A percentile compares a stretch with the other conserved stretches of the same genome.
These are phyloP conservation scores for Salvelinus fontinalis DNA, from an alignment of 2,113 vertebrate genomes.

Conservation along the genomic window DNA sequence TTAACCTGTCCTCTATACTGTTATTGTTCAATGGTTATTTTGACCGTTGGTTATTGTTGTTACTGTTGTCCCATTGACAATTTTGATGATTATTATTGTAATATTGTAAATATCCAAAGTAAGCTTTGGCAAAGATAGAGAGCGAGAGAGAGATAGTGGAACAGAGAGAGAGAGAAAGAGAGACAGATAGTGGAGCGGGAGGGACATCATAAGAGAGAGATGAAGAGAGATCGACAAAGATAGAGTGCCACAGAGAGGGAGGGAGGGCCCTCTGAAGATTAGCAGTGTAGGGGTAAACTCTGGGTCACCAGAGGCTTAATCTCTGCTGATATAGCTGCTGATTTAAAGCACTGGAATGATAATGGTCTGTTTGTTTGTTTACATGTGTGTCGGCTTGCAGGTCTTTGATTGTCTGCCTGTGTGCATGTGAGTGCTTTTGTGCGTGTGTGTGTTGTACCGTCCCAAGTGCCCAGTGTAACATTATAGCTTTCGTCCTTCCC, in stretches of 20 bases:
- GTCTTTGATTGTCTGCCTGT: conserved; percentile 16
- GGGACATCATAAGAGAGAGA: too few species aligned
- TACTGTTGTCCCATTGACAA: too few species aligned
- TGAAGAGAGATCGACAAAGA: too few species aligned
- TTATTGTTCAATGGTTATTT: too few species aligned
- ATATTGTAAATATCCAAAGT: too few species aligned
- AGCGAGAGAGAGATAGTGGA: too few species aligned
- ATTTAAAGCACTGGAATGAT: conserved; percentile 58
- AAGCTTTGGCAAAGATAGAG: too few species aligned
- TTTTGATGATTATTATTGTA: too few species aligned
- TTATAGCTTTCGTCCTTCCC: too few species aligned
- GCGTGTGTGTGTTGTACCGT: background rate
- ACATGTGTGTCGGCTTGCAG: conserved; percentile 28
- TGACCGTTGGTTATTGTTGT: too few species aligned
- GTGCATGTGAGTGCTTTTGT: background rate
- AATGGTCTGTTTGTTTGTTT: conserved; percentile 55
- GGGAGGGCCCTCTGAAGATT: conserved; percentile 46
- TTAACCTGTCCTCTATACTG: too few species aligned
- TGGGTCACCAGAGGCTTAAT: conserved; percentile 60
- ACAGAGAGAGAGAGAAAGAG: background rate
- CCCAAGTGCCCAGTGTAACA: background rate
- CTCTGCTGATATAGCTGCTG: conserved; percentile 50
- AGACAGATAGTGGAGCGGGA: too few species aligned
- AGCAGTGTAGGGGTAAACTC: conserved; percentile 60
- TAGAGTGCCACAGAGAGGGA: background rate